Evolutionary conservation across 2,888 invertebrate species (phyloP), one percentile per base, ranked within the genome.

Genomic region (Autographa pulchrina): DNA sequence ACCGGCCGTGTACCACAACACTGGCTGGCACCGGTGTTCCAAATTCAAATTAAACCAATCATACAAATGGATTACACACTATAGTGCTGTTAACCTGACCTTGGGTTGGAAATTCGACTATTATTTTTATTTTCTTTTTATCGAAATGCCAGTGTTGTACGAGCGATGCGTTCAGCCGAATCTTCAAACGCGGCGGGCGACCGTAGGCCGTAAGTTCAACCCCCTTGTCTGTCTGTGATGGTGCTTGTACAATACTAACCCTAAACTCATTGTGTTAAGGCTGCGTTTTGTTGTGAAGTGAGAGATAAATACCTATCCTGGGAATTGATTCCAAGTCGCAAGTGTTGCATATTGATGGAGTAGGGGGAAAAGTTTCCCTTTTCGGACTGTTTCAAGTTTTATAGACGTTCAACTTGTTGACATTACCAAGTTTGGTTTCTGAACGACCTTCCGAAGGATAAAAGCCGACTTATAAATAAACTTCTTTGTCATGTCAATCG

Each of bases 1-100:
- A 90, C 90, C 93, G 92, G 92, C 92, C 92, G 94, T 90, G 92
- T 92, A 90, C 90, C 90, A 90, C 89, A 89, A 90, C 91, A 92
- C 93, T 86, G 93, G 90, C 93, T 92, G 94, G 90, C 89, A 92
- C 93, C 89, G 90, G 82, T 86, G 87, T 85, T 87, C 80, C 84
- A 85, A 85, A 87, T 85, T 86, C 85, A 83, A 83, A 88, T 85
- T 84, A 78, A 85, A 84, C 84, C 77, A 86, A 87, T 86, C 80
- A 76, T 75, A 83, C 87, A 86, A 89, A 92, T 92, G 92, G 90
- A 90, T 89, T 86, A 86, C 88, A 86, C 86, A 88, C 84, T 86
- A 85, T 90, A 92, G 92, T 92, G 91, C 86, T 88, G 92, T 90
- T 89, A 91, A 90, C 90, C 89, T 91, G 90, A 91, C 90, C 90